Percentiles rank a stretch among this genome's conserved stretches.
These are phyloP conservation scores for Lasioglossum marginatum DNA, from an alignment of 2,888 invertebrate species.

Conservation along the genomic window DNA sequence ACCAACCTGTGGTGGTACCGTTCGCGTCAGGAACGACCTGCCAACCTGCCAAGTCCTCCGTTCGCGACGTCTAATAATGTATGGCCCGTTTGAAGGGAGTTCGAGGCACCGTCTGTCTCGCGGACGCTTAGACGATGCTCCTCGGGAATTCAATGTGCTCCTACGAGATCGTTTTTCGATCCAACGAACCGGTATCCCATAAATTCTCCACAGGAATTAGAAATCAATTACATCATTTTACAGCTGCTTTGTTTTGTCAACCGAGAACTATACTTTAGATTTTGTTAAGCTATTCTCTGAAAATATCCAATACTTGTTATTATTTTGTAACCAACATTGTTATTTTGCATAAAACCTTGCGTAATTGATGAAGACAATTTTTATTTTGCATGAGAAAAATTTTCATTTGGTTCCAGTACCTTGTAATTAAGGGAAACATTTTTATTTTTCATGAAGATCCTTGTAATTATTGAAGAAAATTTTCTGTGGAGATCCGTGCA, in stretches of 20 bases:
- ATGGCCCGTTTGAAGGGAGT: background rate
- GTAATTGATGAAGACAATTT: too few species aligned
- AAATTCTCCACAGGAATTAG: background rate
- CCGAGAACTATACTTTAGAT: background rate
- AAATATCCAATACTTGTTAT: too few species aligned
- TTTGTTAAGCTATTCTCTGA: too few species aligned
- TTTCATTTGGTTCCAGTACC: too few species aligned
- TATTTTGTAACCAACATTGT: too few species aligned
- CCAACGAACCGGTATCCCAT: background rate
- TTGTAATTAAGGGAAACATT: too few species aligned
- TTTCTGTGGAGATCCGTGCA: too few species aligned
- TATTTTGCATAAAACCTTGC: too few species aligned
- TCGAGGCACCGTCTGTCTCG: constrained; percentile 8
- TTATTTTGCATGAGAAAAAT: too few species aligned
- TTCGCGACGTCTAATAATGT: constrained; percentile 1
- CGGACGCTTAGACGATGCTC: background rate
- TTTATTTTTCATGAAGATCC: too few species aligned
- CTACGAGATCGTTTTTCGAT: background rate
- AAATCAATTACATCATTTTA: background rate
- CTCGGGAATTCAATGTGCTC: constrained; percentile 5
- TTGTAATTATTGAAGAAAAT: too few species aligned
- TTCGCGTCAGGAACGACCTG: constrained; percentile 40
- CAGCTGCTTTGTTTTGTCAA: background rate
- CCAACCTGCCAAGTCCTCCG: constrained; percentile 33
- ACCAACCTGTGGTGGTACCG: constrained; percentile 17